Evolutionary conservation across 2,113 vertebrate genomes (phyloP).

Genomic region (Zapornia atra): DNA sequence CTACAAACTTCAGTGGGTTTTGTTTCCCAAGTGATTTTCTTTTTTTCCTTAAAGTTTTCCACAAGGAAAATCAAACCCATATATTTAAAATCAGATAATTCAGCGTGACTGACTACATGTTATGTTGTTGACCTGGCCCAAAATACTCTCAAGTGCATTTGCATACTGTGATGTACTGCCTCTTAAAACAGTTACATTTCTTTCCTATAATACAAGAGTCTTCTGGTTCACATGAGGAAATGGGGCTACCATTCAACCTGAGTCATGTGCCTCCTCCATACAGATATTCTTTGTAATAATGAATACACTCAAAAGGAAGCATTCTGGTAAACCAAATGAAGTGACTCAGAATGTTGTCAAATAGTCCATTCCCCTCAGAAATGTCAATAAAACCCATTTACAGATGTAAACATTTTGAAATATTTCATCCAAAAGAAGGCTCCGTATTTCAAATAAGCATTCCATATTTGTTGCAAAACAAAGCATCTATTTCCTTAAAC

Average conservation of each 20-base stretch:
- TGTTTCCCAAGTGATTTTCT: neutral
- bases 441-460: neutral
- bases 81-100: neutral
- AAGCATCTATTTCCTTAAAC: neutral
- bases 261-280: neutral
- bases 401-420: neutral
- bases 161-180: neutral
- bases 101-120: neutral
- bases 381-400: constrained; percentile 7
- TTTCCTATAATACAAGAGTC: neutral
- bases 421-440: neutral
- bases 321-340: neutral
- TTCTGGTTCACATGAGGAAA: constrained; percentile 17
- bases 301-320: neutral
- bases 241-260: neutral
- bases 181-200: neutral
- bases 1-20: neutral
- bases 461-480: neutral
- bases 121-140: neutral
- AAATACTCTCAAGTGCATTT: constrained; percentile 19
- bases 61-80: neutral
- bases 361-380: neutral
- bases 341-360: neutral
- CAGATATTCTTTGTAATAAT: neutral
- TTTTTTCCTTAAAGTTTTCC: neutral